Base-by-base conservation (phyloP, 1,140 invertebrate genomes). In the Plodia interpunctella region DNA sequence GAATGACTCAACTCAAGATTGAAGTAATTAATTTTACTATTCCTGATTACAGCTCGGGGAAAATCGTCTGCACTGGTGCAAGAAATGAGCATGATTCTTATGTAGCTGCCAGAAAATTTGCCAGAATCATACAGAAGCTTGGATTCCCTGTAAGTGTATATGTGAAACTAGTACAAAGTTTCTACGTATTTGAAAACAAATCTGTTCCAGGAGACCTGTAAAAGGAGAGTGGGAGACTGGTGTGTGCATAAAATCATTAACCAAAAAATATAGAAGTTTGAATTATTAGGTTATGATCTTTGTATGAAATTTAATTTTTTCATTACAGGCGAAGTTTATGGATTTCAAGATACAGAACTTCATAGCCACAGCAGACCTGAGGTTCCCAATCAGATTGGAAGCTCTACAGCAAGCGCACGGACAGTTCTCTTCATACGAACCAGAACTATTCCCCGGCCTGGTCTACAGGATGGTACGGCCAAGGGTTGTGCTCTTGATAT, bases 331-430 rank as follows among this genome's bases (percentile, higher is more conserved):
- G 0, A 98, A 98, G 84, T 99, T 99, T 85, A 90, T 94, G 25
- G 96, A 99, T 77, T 99, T 99, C 80, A 99, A 99, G 92, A 95
- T 99, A 73, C 98, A 99, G 91, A 99, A 99, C 88, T 98, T 99
- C 91, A 98, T 99, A 19, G 98, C 97, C 5, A 99, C 97, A 21
- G 98, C 97, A 77, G 98, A 99, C 91, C 93, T 99, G 6, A 95
- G 98, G 77, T 99, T 99, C 91, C 98, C 98, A 0, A 98, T 99
- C 63, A 95, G 97, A 74, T 87, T 99, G 53, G 99, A 99, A 91
- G 96, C 97, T 63, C 90, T 99, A 5, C 97, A 98, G 78, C 93
- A 98, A 55, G 95, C 95, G 53, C 98, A 99, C 88, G 94, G 95
- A 44, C 98, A 99, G 84, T 99, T 99, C 89, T 95, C 95, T 79